Conservation (phyloP, 1,140 invertebrate genomes). For the Pogonus chalceus region DNA sequence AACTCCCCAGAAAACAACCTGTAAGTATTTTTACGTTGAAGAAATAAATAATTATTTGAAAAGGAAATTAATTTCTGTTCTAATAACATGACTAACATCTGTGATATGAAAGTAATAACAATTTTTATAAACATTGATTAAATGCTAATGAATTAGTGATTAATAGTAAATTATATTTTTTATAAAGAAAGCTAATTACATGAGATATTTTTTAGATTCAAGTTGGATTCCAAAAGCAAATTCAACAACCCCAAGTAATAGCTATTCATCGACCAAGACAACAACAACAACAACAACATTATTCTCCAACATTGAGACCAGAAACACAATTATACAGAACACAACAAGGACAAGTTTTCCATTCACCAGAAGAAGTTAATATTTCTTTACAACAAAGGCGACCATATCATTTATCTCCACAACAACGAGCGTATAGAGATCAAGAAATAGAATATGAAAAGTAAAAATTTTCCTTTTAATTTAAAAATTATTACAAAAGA, state of each 20-base stretch:
- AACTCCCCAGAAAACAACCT: slow-evolving; percentile 31
- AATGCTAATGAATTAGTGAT: neutral
- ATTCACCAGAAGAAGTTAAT: slow-evolving; percentile 75
- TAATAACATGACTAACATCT: neutral
- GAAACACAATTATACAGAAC: slow-evolving; percentile 30
- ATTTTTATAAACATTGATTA: neutral
- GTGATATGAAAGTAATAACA: neutral
- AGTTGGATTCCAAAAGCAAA: slow-evolving; percentile 33
- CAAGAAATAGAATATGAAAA: neutral
- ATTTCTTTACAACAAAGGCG: slow-evolving; percentile 69
- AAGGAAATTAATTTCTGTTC: neutral
- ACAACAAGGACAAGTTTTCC: slow-evolving; percentile 55
- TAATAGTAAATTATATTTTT: too few relatives aligned
- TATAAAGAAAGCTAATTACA: neutral
- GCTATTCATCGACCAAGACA: slow-evolving; percentile 23
- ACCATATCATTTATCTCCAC: slow-evolving; percentile 31
- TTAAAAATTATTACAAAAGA: neutral
- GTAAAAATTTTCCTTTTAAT: neutral
- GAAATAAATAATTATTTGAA: neutral
- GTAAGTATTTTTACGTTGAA: slow-evolving; percentile 18
- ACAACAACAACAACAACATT: slow-evolving; percentile 17
- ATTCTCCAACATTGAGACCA: slow-evolving; percentile 32
- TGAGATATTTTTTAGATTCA: slow-evolving; percentile 26
- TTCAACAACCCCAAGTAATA: slow-evolving; percentile 18
- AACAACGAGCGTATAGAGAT: neutral